Percentiles rank a stretch among this genome's conserved stretches.
These are phyloP conservation scores for Papilio gigon DNA, from an alignment of 2,888 invertebrate species.

Conservation along the genomic window DNA sequence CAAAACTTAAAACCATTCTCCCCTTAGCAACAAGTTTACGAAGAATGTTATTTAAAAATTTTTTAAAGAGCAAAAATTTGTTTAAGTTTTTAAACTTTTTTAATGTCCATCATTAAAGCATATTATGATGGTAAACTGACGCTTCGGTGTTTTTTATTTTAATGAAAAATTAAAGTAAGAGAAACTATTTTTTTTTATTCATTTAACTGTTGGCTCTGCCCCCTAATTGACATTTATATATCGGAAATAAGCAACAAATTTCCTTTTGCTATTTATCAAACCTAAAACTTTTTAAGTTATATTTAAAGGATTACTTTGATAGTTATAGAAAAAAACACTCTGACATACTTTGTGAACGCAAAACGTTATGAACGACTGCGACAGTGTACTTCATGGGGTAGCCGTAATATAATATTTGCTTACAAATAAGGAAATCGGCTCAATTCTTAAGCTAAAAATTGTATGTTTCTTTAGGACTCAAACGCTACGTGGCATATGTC, in stretches of 20 bases:
- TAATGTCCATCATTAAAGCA: background rate
- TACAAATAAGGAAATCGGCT: background rate
- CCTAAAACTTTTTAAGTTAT: too few relatives aligned
- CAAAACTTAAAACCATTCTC: background rate
- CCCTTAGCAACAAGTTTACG: background rate
- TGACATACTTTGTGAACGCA: conserved; percentile 30
- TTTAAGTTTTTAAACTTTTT: background rate
- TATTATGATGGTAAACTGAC: too few relatives aligned
- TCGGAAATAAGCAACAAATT: too few relatives aligned
- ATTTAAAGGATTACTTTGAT: background rate
- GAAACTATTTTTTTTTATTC: too few relatives aligned
- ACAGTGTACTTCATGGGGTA: background rate
- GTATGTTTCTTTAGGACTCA: background rate
- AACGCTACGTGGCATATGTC: background rate
- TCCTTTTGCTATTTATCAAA: background rate
- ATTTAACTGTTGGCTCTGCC: too few relatives aligned
- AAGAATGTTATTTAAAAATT: conserved; percentile 1
- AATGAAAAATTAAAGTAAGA: too few relatives aligned
- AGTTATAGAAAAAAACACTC: background rate
- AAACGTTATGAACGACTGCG: conserved; percentile 37
- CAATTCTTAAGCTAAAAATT: background rate
- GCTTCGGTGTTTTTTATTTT: too few relatives aligned
- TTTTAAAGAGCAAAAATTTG: background rate
- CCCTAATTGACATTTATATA: too few relatives aligned
- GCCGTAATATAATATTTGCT: conserved; percentile 2